phyloP scores from a whole-genome alignment of 2,113 vertebrate species.

The Turdus rufiventris region DNA sequence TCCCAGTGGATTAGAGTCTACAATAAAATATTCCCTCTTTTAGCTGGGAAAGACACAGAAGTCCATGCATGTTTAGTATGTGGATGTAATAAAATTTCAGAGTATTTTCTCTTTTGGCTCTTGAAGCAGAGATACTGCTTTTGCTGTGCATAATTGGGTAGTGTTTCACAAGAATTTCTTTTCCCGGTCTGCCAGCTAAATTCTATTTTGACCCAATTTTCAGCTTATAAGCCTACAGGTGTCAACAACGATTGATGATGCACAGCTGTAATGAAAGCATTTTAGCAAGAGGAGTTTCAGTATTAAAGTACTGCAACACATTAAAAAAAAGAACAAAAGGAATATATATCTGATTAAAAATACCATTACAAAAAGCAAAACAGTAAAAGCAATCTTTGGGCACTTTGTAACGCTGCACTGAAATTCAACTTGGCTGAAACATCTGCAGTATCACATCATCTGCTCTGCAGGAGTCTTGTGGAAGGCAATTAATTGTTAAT shows the following conservation, averaged over 20 bases:
- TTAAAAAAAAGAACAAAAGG: background rate
- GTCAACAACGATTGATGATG: background rate
- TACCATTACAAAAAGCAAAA: background rate
- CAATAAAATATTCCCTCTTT: background rate
- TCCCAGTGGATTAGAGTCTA: background rate
- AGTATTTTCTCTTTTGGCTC: background rate
- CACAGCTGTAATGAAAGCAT: background rate
- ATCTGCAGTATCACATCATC: conserved; percentile 4
- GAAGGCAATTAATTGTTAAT: conserved; percentile 56
- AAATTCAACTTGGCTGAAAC: background rate
- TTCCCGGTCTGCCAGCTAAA: background rate
- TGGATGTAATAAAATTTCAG: background rate
- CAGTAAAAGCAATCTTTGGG: background rate
- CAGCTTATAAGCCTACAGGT: background rate
- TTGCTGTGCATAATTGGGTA: background rate
- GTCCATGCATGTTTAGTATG: background rate
- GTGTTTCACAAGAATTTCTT: background rate
- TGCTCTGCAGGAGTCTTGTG: conserved; percentile 1
- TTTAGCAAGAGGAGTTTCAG: background rate
- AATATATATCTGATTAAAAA: background rate
- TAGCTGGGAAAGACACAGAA: background rate
- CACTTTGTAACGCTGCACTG: background rate
- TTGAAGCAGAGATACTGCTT: background rate
- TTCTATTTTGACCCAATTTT: background rate
- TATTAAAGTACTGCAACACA: background rate